These are phyloP conservation scores for Emydocephalus ijimae DNA, from an alignment of 2,113 vertebrate species.

Conservation along the genomic window DNA sequence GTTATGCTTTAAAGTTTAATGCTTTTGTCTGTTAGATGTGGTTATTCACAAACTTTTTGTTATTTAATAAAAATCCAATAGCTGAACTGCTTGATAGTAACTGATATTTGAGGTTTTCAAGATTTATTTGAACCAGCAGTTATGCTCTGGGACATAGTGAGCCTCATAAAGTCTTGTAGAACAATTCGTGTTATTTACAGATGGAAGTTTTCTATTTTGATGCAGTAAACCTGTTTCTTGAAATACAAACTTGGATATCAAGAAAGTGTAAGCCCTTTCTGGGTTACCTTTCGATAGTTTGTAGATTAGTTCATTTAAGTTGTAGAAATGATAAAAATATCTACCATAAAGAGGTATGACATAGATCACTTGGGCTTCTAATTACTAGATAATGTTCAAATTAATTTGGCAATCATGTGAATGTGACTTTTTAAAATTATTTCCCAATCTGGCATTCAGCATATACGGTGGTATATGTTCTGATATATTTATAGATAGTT, in stretches of 20 bases:
- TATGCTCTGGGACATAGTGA: not conserved
- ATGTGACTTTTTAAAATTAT: not conserved
- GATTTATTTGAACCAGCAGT: not conserved
- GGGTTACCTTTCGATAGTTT: not conserved
- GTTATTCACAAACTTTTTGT: not conserved
- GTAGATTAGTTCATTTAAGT: not conserved
- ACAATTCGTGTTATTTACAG: not conserved
- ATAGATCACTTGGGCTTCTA: not conserved
- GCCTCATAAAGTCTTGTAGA: not conserved
- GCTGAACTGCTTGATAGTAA: not conserved
- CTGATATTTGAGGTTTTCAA: not conserved
- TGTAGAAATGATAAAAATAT: not conserved
- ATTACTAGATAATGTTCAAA: not conserved
- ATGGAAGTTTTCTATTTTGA: not conserved
- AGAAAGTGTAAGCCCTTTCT: not conserved
- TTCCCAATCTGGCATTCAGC: not conserved
- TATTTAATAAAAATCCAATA: not conserved
- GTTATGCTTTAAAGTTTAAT: not conserved
- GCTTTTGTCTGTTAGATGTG: slow-evolving; percentile 25
- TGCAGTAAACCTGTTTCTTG: not conserved
- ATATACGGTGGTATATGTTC: not conserved
- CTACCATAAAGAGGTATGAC: not conserved
- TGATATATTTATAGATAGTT: not conserved
- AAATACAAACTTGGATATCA: not conserved
- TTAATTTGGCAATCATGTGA: not conserved